Evolutionary conservation across 2,797 vertebrate genomes (phyloP).

Genomic region (Fratercula arctica): DNA sequence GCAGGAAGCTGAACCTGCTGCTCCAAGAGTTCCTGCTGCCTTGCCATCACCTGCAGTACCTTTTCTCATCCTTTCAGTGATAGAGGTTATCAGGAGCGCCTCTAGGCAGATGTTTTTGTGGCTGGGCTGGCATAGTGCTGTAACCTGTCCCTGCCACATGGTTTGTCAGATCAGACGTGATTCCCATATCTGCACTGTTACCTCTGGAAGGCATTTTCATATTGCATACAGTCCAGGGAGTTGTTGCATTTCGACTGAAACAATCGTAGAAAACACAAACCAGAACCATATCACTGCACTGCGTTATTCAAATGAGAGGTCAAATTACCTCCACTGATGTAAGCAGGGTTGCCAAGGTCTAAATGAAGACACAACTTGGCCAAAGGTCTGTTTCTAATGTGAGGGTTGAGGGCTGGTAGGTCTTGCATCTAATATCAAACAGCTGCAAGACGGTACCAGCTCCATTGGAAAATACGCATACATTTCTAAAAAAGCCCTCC

Average conservation of each 20-base stretch:
- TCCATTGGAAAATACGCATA: background rate
- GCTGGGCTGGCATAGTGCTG: background rate
- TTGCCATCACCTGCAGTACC: background rate
- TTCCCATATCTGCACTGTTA: background rate
- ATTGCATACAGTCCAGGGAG: background rate
- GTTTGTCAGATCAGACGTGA: background rate
- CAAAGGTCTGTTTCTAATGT: constrained; percentile 73
- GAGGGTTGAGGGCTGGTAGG: constrained; percentile 59
- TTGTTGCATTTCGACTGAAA: constrained; percentile 1
- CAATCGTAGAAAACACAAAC: constrained; percentile 32
- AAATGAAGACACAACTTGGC: constrained; percentile 64
- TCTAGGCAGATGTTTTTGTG: background rate
- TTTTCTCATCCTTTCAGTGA: background rate
- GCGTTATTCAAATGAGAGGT: constrained; percentile 41
- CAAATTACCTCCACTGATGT: constrained; percentile 57
- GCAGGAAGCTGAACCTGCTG: background rate
- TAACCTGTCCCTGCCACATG: background rate
- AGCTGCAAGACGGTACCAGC: constrained; percentile 58
- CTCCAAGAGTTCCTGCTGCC: background rate
- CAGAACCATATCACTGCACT: constrained; percentile 17
- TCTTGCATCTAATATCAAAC: constrained; percentile 67
- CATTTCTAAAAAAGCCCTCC: background rate
- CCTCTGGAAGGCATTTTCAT: constrained; percentile 38
- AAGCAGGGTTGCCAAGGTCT: constrained; percentile 53
- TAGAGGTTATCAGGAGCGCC: background rate